Conservation (phyloP, 23 tunicate species). For the Trididemnum nubilum region DNA sequence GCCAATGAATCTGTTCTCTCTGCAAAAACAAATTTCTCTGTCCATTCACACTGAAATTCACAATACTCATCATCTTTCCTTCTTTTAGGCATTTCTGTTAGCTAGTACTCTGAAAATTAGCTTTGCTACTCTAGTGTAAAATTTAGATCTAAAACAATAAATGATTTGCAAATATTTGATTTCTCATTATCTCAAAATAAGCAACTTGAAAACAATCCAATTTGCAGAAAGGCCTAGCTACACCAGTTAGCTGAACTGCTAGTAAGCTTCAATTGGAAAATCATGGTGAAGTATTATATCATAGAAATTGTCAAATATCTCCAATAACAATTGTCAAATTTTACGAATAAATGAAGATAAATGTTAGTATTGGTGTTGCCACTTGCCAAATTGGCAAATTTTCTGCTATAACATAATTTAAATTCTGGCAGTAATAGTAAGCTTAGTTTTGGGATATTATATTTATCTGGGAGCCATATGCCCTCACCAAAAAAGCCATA, state of each 20-base stretch:
- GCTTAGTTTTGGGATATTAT: constrained; percentile 10
- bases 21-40: constrained; percentile 37
- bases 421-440: constrained; percentile 8
- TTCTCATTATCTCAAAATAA: constrained; percentile 13
- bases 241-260: not conserved
- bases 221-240: constrained; percentile 3
- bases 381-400: not conserved
- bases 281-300: too few species aligned
- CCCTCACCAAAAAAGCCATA: constrained; percentile 45
- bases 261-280: not conserved
- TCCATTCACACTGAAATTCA: constrained; percentile 38
- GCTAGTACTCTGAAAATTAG: constrained; percentile 44
- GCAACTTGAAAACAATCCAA: constrained; percentile 7
- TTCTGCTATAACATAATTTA: not conserved
- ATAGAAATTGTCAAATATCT: too few species aligned
- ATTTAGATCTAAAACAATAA: not conserved
- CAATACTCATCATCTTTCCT: constrained; percentile 47
- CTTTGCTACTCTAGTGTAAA: constrained; percentile 25
- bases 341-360: too few species aligned
- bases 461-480: constrained; percentile 44
- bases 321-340: constrained; percentile 10
- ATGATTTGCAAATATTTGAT: constrained; percentile 16
- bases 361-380: constrained; percentile 15
- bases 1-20: constrained; percentile 37
- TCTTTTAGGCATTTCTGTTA: constrained; percentile 36